phyloP scores from a whole-genome alignment of 2,888 invertebrate species.

The Melieria crassipennis region DNA sequence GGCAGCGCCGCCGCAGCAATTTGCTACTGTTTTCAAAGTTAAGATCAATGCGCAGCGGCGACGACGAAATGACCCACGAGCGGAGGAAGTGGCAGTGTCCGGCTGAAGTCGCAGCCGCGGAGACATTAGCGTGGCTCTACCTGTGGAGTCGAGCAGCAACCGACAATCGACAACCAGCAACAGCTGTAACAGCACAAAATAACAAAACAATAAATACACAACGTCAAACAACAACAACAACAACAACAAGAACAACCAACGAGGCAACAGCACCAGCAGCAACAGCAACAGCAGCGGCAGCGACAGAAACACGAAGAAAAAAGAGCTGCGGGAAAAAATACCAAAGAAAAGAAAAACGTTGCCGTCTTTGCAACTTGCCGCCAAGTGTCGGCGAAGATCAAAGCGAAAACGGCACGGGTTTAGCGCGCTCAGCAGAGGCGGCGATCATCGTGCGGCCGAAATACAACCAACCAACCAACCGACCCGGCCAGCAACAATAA shows the following conservation, averaged over 20 bases:
- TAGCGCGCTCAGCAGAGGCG: constrained; percentile 63
- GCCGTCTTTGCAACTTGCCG: constrained; percentile 62
- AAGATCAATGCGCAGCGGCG: constrained; percentile 30
- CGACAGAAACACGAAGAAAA: constrained; percentile 9
- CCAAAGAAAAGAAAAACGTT: not conserved
- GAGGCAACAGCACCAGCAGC: constrained; percentile 4
- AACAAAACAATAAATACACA: constrained; percentile 4
- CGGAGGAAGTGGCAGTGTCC: no score
- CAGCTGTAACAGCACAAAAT: not conserved
- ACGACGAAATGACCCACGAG: not conserved
- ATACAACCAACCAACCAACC: constrained; percentile 1
- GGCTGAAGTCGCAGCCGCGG: no score
- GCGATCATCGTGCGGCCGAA: constrained; percentile 47
- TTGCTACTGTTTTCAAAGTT: constrained; percentile 60
- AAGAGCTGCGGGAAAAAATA: not conserved
- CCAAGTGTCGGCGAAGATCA: constrained; percentile 60
- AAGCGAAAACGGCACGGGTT: constrained; percentile 63
- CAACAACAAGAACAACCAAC: constrained; percentile 4
- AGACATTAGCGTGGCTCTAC: no score
- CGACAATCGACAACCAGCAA: not conserved
- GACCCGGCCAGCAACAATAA: constrained; percentile 10
- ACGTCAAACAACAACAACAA: constrained; percentile 2
- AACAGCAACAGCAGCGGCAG: constrained; percentile 5
- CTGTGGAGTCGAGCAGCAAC: no score
- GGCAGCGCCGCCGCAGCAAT: constrained; percentile 20